These are phyloP conservation scores for Cryptoblepharus egeriae DNA, from an alignment of 2,797 vertebrate genomes.

Conservation along the genomic window DNA sequence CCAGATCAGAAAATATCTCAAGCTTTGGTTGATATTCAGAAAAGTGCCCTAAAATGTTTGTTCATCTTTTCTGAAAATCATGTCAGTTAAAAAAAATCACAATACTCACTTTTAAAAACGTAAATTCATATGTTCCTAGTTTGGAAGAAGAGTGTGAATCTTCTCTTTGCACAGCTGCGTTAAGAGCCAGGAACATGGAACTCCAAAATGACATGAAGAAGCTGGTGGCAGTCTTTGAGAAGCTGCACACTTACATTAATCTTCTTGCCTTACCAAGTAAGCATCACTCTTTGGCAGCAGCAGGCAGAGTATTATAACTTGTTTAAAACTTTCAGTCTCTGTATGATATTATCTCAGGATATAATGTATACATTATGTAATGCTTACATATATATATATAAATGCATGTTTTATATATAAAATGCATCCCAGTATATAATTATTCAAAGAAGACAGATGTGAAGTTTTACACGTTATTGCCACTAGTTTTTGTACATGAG, in stretches of 20 bases:
- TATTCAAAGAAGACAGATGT: not conserved
- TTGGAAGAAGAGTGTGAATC: constrained; percentile 94
- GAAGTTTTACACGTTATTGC: not conserved
- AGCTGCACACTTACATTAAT: constrained; percentile 88
- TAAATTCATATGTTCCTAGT: constrained; percentile 78
- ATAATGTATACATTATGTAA: not conserved
- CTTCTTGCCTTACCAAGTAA: constrained; percentile 93
- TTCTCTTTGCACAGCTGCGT: constrained; percentile 87
- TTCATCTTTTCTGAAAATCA: constrained; percentile 27
- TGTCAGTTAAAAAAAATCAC: constrained; percentile 18
- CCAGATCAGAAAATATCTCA: not conserved
- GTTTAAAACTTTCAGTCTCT: not conserved
- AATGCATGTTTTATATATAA: no score
- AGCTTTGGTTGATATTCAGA: not conserved
- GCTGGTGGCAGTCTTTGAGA: constrained; percentile 90
- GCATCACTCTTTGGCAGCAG: constrained; percentile 60
- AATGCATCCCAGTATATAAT: not conserved
- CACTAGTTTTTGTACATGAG: not conserved
- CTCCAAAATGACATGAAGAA: constrained; percentile 88
- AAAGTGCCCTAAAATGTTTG: not conserved
- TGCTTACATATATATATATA: no score
- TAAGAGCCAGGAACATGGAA: constrained; percentile 88
- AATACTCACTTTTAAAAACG: constrained; percentile 54
- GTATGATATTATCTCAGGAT: not conserved
- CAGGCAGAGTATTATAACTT: not conserved